Evolutionary conservation across 37 sponge, comb jelly and placozoan genomes (phyloP).

Genomic region (Beroe forskalii): DNA sequence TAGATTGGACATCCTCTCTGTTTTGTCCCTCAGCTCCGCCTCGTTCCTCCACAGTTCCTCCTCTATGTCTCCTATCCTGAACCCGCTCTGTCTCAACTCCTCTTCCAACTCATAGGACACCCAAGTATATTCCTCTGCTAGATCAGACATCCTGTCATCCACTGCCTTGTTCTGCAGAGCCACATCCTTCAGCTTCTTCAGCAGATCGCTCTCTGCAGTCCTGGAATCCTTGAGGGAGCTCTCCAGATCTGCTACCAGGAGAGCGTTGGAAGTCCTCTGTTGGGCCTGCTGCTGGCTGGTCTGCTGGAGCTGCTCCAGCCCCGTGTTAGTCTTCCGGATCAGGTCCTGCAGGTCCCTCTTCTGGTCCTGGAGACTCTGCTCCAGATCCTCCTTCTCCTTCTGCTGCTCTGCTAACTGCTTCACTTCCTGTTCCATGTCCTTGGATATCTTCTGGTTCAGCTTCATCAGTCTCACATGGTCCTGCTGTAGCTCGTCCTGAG

Average conservation of each 20-base stretch:
- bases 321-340: background rate
- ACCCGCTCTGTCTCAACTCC: background rate
- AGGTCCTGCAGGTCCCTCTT: background rate
- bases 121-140: background rate
- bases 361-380: background rate
- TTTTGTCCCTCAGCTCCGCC: background rate
- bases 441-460: background rate
- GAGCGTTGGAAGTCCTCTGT: background rate
- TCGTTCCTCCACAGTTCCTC: background rate
- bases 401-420: background rate
- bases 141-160: background rate
- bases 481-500: constrained; percentile 17
- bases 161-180: background rate
- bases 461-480: constrained; percentile 7
- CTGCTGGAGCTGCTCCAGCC: constrained; percentile 5
- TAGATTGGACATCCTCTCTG: background rate
- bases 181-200: constrained; percentile 17
- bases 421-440: background rate
- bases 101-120: background rate
- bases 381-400: background rate
- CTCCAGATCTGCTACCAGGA: background rate
- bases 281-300: background rate
- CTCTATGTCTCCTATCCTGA: background rate
- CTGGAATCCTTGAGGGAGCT: background rate
- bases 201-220: background rate